Base-by-base conservation (phyloP, 2,113 vertebrate species). In the Scomber japonicus region DNA sequence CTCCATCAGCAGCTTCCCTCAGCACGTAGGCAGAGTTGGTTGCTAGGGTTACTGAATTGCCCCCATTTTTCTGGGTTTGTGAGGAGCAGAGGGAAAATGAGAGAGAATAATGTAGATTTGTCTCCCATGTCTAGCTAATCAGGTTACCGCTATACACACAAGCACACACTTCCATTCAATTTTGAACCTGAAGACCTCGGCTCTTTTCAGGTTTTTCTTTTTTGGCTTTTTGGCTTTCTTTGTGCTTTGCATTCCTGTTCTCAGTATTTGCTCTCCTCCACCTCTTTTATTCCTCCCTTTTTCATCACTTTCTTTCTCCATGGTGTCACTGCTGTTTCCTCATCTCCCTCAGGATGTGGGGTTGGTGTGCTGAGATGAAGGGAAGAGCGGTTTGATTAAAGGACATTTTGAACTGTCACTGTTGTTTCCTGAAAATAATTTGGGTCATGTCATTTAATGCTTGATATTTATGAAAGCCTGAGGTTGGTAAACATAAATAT, bases 11-110 rank as follows among this genome's bases (percentile, higher is more conserved):
- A 81, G 82, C 85, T 77, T 84, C 75, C 82, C 73, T 76, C 81
- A 46, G 83, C 89, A 87, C 88, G 83, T 81, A 90, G 90, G 86
- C 91, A 87, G 78, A 88, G 50, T 90, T 85, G 89, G 92, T 94
- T 94, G 93, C 92, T 82, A 93, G 79, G 93, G 93, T 93, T 88
- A 94, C 93, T 54, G 88, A 89, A 91, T 94, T 94, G 91, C 89
- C 92, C 92, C 91, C 85, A 92, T 93, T 94, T 92, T 93, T 92
- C 88, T 81, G 85, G 82, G 91, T 91, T 90, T 91, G 90, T 69
- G 80, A 89, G 81, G 86, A 89, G 83, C 74, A 69, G 78, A 85
- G 79, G 76, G 86, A 91, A 90, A 91, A 90, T 80, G 81, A 88
- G 84, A 81, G 78, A 82, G 75, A 91, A 91, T 92, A 81, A 90